Evolutionary conservation across 2,888 invertebrate genomes (phyloP), one percentile per base, ranked within the genome.

Genomic region (Cheilosia grossa): DNA sequence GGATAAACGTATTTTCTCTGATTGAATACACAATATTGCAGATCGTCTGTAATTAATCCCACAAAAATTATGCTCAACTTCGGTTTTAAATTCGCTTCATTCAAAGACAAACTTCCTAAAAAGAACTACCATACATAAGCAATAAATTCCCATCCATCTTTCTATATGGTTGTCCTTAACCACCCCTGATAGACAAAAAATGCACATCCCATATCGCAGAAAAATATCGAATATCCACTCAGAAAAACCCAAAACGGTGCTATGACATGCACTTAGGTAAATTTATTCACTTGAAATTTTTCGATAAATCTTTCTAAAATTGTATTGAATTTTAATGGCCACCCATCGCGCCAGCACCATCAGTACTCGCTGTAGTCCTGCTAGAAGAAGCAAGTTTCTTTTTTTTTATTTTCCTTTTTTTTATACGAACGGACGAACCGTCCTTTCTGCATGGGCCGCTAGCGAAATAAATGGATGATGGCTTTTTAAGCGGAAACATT

Each of bases 251-350:
- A 86, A 86, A 82, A 80, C 77, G 86, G 80, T 86, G 73, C 86
- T 86, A 87, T 87, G 87, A 87, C 86, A 87, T 87, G 87, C 87
- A 87, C 87, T 87, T 87, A 87, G 86, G 67, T 77, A 80, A 87
- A 86, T 87, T 80, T 86, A 87, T 87, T 87, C 86, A 85, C 82
- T 86, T 86, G 87, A 87, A 87, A 87, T 87, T 87, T 87, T 87
- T 87, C 87, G 87, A 87, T 87, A 87, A 87, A 87, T 87, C 87
- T 87, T 77, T 87, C 86, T 82, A 87, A 87, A 87, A 87, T 87
- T 86, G 87, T 86, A 86, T 86, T 86, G 86, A 86, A 86, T 86
- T 86, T 86, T 86, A 86, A 86, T 86, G 86, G 86, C 77, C 61
- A 47, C 75, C 63, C 53, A 51, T 47, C 30, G 58, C 30, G 58